A percentile compares a stretch with the other conserved stretches of the same genome.
These are phyloP conservation scores for Genyomyrus donnyi DNA, from an alignment of 2,113 vertebrate genomes.

Conservation along the genomic window DNA sequence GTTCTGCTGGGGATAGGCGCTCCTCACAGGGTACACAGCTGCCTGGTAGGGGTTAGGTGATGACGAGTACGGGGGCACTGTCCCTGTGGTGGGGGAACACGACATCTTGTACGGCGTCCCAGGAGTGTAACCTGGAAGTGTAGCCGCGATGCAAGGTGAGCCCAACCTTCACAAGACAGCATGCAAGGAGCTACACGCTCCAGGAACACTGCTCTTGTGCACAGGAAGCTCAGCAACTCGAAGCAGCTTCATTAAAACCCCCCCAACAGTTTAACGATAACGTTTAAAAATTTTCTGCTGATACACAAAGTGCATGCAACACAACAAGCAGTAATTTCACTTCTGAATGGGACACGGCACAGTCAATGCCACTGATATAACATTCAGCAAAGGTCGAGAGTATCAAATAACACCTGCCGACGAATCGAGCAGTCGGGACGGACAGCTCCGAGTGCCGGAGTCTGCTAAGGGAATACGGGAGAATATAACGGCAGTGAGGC, in stretches of 20 bases:
- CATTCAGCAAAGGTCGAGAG: neutral
- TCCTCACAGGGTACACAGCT: conserved; percentile 89
- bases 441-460: too few relatives aligned
- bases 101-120: conserved; percentile 96
- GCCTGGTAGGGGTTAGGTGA: conserved; percentile 86
- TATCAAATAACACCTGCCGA: neutral
- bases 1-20: conserved; percentile 92
- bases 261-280: neutral
- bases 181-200: neutral
- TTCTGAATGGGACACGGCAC: too few relatives aligned
- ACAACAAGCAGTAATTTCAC: neutral
- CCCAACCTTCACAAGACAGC: neutral
- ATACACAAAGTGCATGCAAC: neutral
- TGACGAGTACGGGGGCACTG: conserved; percentile 84
- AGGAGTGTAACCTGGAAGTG: conserved; percentile 72
- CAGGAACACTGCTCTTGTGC: neutral
- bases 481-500: neutral
- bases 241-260: neutral
- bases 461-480: neutral
- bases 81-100: conserved; percentile 89
- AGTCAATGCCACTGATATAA: neutral
- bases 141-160: neutral
- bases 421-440: neutral
- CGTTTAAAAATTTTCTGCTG: neutral
- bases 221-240: neutral